Conservation (phyloP, 2,888 invertebrate genomes). For the Parochlus steinenii region DNA sequence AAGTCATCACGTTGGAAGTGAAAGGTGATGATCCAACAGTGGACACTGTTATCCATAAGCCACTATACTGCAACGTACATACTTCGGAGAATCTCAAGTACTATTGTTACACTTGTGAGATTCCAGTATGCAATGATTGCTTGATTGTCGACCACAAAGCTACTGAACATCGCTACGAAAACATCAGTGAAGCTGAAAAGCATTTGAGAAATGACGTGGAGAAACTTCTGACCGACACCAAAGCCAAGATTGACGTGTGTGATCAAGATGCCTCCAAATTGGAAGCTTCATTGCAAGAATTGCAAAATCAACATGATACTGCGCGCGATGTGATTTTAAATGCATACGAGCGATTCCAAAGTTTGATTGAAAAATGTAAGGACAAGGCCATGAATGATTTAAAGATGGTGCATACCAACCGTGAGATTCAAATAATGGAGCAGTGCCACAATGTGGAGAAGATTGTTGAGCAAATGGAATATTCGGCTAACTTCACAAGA, state of each 20-base stretch:
- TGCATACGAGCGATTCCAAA: slow-evolving; percentile 62
- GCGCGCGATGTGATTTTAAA: slow-evolving; percentile 70
- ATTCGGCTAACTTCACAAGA: slow-evolving; percentile 71
- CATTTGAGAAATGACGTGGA: slow-evolving; percentile 62
- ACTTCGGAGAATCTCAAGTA: slow-evolving; percentile 69
- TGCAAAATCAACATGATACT: slow-evolving; percentile 74
- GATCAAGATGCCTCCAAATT: slow-evolving; percentile 58
- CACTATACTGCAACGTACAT: slow-evolving; percentile 70
- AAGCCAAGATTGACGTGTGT: slow-evolving; percentile 56
- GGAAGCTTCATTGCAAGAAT: slow-evolving; percentile 64
- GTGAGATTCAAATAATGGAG: slow-evolving; percentile 83
- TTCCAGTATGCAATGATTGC: slow-evolving; percentile 78
- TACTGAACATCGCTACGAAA: slow-evolving; percentile 68
- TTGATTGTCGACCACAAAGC: slow-evolving; percentile 67
- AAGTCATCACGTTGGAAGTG: slow-evolving; percentile 78
- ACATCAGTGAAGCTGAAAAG: slow-evolving; percentile 62
- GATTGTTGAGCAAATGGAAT: slow-evolving; percentile 67
- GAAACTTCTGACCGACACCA: slow-evolving; percentile 55
- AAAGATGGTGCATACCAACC: slow-evolving; percentile 60
- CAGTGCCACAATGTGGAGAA: slow-evolving; percentile 68
- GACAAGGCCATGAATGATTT: slow-evolving; percentile 59
- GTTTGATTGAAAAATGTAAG: slow-evolving; percentile 61
- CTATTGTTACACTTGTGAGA: slow-evolving; percentile 75
- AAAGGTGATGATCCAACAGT: slow-evolving; percentile 56
- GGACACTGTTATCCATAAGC: slow-evolving; percentile 73